Percentiles rank a stretch among this genome's conserved stretches.
These are phyloP conservation scores for Diadophis punctatus DNA, from an alignment of 2,113 vertebrate genomes.

Conservation along the genomic window DNA sequence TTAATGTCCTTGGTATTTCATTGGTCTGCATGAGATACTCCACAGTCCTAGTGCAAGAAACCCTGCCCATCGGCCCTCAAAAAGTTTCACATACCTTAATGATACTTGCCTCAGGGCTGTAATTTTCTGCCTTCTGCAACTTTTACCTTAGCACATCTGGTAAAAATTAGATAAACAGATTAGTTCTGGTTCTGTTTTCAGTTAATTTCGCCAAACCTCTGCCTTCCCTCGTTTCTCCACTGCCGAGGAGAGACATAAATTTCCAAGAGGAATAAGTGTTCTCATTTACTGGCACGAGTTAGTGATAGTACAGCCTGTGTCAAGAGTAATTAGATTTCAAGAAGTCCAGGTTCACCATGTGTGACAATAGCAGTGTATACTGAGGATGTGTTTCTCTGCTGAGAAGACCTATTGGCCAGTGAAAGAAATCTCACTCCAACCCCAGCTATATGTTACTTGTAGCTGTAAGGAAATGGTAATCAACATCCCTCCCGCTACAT, in stretches of 20 bases:
- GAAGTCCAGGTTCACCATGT: conserved; percentile 31
- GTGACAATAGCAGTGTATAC: conserved; percentile 18
- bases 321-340: conserved; percentile 51
- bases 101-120: conserved; percentile 39
- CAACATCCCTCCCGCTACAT: conserved; percentile 11
- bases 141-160: conserved; percentile 60
- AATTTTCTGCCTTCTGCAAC: conserved; percentile 52
- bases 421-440: conserved; percentile 22
- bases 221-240: conserved; percentile 42
- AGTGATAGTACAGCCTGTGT: conserved; percentile 20
- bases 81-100: conserved; percentile 35
- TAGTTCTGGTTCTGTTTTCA: conserved; percentile 52
- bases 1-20: conserved; percentile 14
- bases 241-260: conserved; percentile 40
- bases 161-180: conserved; percentile 61
- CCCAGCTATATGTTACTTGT: not conserved
- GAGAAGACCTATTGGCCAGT: not conserved
- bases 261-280: conserved; percentile 44
- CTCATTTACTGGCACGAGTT: conserved; percentile 20
- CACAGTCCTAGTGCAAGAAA: not conserved
- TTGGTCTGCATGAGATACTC: not conserved
- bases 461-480: conserved; percentile 35
- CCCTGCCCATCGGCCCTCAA: not conserved
- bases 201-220: conserved; percentile 53
- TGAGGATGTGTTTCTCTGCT: conserved; percentile 30